These are phyloP conservation scores for Epizoanthus illoricatus DNA, from an alignment of 92 coral and sea anemone genomes.

Conservation along the genomic window DNA sequence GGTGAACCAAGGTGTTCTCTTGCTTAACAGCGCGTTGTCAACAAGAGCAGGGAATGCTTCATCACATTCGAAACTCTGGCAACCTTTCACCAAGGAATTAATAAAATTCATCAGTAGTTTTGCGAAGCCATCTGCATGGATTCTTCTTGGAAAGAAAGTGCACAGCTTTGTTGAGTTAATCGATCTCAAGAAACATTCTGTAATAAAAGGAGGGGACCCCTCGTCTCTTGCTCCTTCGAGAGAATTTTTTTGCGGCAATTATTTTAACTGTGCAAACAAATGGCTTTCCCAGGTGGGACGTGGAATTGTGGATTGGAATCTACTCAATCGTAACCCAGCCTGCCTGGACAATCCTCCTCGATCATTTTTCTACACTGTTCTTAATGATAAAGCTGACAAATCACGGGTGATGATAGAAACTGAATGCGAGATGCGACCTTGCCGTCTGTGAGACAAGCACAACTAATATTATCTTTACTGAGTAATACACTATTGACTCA, in stretches of 20 bases:
- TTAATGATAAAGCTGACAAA: background rate
- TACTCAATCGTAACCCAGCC: conserved; percentile 5
- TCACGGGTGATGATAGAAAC: conserved; percentile 23
- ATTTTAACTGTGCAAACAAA: conserved; percentile 30
- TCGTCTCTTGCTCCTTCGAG: conserved; percentile 1
- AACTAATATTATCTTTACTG: no score
- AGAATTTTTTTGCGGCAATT: conserved; percentile 31
- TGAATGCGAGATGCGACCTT: conserved; percentile 24
- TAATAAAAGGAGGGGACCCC: conserved; percentile 27
- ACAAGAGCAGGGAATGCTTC: conserved; percentile 1
- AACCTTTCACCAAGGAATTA: conserved; percentile 19
- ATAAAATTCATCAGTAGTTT: conserved; percentile 16
- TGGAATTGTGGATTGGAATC: conserved; percentile 14
- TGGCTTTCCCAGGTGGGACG: conserved; percentile 21
- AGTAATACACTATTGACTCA: no score
- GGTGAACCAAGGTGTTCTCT: conserved; percentile 8
- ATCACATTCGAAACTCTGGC: conserved; percentile 17
- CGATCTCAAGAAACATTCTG: conserved; percentile 18
- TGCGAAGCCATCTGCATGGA: conserved; percentile 33
- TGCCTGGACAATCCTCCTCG: background rate
- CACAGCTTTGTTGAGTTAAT: conserved; percentile 7
- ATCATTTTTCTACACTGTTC: conserved; percentile 2
- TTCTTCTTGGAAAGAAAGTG: conserved; percentile 13
- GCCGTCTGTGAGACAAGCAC: background rate
- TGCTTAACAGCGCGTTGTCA: conserved; percentile 26